These are phyloP conservation scores for Salminus brasiliensis DNA, from an alignment of 2,113 vertebrate genomes.

Conservation along the genomic window DNA sequence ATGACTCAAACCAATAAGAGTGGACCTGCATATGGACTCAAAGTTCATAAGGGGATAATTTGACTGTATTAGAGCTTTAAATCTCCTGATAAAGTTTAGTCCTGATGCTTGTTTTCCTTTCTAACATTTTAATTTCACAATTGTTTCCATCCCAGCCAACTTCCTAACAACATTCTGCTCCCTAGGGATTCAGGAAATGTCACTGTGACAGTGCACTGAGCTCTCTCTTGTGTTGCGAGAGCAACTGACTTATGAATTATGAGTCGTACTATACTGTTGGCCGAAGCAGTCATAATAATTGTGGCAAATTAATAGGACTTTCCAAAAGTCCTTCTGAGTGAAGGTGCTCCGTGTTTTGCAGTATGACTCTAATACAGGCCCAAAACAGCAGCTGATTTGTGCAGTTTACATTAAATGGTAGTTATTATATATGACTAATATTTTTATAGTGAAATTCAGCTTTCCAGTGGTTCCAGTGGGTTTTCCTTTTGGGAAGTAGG, in stretches of 20 bases:
- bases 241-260: neutral
- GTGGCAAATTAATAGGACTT: neutral
- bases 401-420: too few relatives aligned
- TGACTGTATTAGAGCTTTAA: slow-evolving; percentile 5
- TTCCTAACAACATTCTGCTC: neutral
- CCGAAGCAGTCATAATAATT: neutral
- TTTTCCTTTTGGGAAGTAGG: too few relatives aligned
- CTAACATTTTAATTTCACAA: neutral
- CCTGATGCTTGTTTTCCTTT: neutral
- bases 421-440: too few relatives aligned
- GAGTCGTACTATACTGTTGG: neutral
- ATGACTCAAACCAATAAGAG: too few relatives aligned
- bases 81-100: too few relatives aligned
- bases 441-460: too few relatives aligned
- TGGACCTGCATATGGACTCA: too few relatives aligned
- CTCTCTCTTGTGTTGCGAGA: neutral
- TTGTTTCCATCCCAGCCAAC: neutral
- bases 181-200: neutral
- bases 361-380: too few relatives aligned
- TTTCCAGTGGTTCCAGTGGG: too few relatives aligned
- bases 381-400: too few relatives aligned
- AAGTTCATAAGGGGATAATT: too few relatives aligned
- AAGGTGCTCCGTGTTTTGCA: neutral
- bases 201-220: neutral
- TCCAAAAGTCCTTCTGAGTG: neutral